These are phyloP conservation scores for Drosophila fungiperda DNA, from an alignment of 2,888 invertebrate genomes.

Conservation along the genomic window DNA sequence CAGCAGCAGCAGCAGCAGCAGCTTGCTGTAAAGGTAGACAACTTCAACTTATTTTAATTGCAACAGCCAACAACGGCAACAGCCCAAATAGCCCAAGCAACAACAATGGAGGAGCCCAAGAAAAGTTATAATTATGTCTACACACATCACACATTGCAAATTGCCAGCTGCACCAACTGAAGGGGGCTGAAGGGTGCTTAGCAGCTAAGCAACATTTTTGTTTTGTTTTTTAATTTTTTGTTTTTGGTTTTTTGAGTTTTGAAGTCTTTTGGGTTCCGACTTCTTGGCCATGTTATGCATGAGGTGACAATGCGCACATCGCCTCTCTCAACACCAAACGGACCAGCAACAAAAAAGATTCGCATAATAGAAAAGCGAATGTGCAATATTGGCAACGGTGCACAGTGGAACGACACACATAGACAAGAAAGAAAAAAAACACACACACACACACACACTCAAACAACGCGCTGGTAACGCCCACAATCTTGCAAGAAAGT, in stretches of 20 bases:
- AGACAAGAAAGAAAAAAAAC: background rate
- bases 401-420: slow-evolving; percentile 33
- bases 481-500: background rate
- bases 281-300: slow-evolving; percentile 67
- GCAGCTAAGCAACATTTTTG: slow-evolving; percentile 2
- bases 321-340: slow-evolving; percentile 36
- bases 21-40: slow-evolving; percentile 77
- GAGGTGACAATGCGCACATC: slow-evolving; percentile 69
- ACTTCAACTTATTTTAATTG: slow-evolving; percentile 81
- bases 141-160: slow-evolving; percentile 54
- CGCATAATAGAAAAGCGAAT: slow-evolving; percentile 19
- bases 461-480: background rate
- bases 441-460: background rate
- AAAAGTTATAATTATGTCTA: slow-evolving; percentile 76
- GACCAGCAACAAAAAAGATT: slow-evolving; percentile 22
- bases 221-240: background rate
- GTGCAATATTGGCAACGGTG: slow-evolving; percentile 42
- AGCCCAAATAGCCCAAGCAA: slow-evolving; percentile 40
- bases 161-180: slow-evolving; percentile 15
- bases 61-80: slow-evolving; percentile 60
- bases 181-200: background rate
- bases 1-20: slow-evolving; percentile 29
- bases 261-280: slow-evolving; percentile 37
- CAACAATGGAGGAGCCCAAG: slow-evolving; percentile 51
- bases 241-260: background rate